Evolutionary conservation across 35 echinoderm and acorn worm species (phyloP), one percentile per base, ranked within the genome.

Genomic region (Heliocidaris tuberculata): DNA sequence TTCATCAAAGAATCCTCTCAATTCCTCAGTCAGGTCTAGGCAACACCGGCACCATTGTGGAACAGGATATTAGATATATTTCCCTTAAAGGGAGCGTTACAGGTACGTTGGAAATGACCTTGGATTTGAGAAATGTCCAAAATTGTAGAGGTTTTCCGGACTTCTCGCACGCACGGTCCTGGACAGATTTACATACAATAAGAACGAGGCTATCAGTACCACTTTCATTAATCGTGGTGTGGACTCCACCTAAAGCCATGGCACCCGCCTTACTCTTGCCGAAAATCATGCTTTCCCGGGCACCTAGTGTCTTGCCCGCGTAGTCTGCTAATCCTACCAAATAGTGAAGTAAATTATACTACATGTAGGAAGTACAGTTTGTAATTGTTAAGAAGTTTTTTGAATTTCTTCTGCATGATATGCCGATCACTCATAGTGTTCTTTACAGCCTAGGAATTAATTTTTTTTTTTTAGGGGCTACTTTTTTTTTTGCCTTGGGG

Each of bases 41-140:
- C 96, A 32, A 97, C 94, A 31, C 95, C 97, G 16, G 97, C 97
- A 16, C 94, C 94, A 95, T 97, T 96, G 86, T 97, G 94, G 65
- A 95, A 97, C 17, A 97, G 27, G 24, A 97, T 96, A 85, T 97
- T 96, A 54, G 96, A 95, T 50, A 95, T 95, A 70, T 97, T 97
- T 2, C 97, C 95, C 30, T 48, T 96, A 32, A 95, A 97, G 4
- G 94, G 90, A 47, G 95, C 95, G 11, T n/a, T n/a, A 97, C 47
- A 19, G 94, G 96, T 29, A 97, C 97, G 17, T 42, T 48, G 13
- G 29, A 47, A 29, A 88, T 95, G 27, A 88, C 95, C 86, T 30
- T 59, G 1, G 49, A 31, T 48, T 48, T 60, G 19, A 96, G 48
- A 92, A n/a, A n/a, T n/a, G n/a, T n/a, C n/a, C n/a, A n/a, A n/a